Evolutionary conservation across 1,140 invertebrate genomes (phyloP), one percentile per base, ranked within the genome.

Genomic region (Halesus radiatus): DNA sequence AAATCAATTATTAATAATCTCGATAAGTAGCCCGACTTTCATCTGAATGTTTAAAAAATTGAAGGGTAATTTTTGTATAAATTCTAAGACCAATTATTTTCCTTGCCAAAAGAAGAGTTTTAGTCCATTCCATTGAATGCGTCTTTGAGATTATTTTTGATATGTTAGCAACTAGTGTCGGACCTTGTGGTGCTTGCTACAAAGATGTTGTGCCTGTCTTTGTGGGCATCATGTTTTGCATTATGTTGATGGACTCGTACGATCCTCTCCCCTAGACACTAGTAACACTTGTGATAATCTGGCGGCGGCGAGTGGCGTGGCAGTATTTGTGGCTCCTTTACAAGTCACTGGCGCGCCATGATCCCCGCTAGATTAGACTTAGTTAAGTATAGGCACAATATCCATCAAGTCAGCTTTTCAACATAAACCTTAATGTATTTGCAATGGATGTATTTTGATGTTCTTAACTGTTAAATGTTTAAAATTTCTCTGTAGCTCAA

Each of bases 401-500:
- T 89, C 89, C 88, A 89, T 90, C 88, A 90, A 84, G 89, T 90
- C 89, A 88, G 89, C 89, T 90, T 84, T 78, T 79, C 66, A 80
- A 80, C 76, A 50, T 76, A 75, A 29, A 80, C 74, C 52, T 78
- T 29, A 68, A 81, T 78, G 78, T 80, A 83, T 76, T 78, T 74
- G 73, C 53, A 76, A 76, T 80, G 23, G 37, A 76, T 83, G 82
- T 83, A 78, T 79, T 78, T 83, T 73, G 79, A 77, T 83, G 82
- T 83, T 80, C 29, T 76, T 82, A 78, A 72, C 62, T 81, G 86
- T 88, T 84, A 52, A 75, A 80, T 84, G 79, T 83, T n/a, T n/a
- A n/a, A n/a, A n/a, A n/a, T n/a, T 76, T 84, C 85, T 87, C 85
- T 84, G 56, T 79, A 83, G 76, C 15, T 82, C 54, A 45, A 72